Base-by-base conservation (phyloP, 1,140 invertebrate species). In the Venturia canescens region DNA sequence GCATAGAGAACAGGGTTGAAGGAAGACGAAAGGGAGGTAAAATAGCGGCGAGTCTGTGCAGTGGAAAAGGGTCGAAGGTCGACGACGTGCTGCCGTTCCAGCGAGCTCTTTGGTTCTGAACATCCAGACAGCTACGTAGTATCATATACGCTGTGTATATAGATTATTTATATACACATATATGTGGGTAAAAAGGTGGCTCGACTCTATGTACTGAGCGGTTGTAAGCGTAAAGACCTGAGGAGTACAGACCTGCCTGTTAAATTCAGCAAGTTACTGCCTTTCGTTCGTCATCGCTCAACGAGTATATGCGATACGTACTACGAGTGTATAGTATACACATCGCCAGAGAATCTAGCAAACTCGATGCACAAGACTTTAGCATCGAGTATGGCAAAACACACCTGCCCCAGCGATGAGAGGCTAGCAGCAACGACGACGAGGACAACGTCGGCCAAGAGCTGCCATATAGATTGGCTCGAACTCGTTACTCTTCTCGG, bases 61-160 rank as follows among this genome's bases (percentile, higher is more conserved):
- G 67, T 34, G 63, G 63, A 50, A 67, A 71, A 78, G 79, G 86
- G 85, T 87, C 85, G 81, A 81, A 87, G 87, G 84, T 87, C 85
- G 86, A 77, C 81, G 84, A 88, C 87, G 87, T 88, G 87, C 86
- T 84, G 84, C 86, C 83, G 85, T 86, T 87, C 82, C 78, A 84
- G 74, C 70, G 31, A 57, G 67, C 53, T 76, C 82, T 63, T 72
- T 48, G 76, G 76, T 77, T 81, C n/a, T 16, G 29, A 60, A 53
- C 53, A 63, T 63, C 72, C 11, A 31, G n/a, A 63, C 60, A 16
- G 48, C 48, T 57, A 57, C 23, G 18, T 16, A 48, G 69, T 63
- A 13, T 63, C n/a, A 53, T 53, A n/a, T 53, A 53, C 50, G 50
- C n/a, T n/a, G n/a, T n/a, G n/a, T n/a, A n/a, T n/a, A n/a, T n/a